Percentiles rank a stretch among this genome's conserved stretches.
These are phyloP conservation scores for Thymelicus acteon DNA, from an alignment of 2,888 invertebrate species.

Conservation along the genomic window DNA sequence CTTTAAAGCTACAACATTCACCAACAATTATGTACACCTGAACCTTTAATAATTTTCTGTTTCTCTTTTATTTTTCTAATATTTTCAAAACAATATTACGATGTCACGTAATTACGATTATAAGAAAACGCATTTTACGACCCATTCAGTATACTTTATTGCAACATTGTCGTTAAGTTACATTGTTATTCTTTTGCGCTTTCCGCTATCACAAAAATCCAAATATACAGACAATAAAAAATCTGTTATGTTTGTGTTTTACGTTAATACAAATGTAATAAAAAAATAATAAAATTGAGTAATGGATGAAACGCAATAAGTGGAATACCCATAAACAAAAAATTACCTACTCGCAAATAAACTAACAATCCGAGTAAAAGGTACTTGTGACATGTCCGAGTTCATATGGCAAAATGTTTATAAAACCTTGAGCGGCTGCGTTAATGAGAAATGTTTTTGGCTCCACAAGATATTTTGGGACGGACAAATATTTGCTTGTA, in stretches of 20 bases:
- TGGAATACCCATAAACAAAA: conserved; percentile 13
- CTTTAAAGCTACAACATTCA: too few relatives aligned
- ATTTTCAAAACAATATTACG: too few relatives aligned
- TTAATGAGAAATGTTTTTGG: conserved; percentile 46
- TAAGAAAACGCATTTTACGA: conserved; percentile 3
- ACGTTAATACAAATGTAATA: too few relatives aligned
- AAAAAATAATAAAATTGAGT: too few relatives aligned
- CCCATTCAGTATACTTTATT: neutral
- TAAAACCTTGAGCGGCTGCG: conserved; percentile 27
- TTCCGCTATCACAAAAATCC: neutral
- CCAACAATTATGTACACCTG: too few relatives aligned
- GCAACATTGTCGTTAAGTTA: neutral
- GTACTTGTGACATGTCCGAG: conserved; percentile 6
- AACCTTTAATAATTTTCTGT: too few relatives aligned
- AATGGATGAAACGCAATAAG: neutral
- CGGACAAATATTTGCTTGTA: conserved; percentile 46
- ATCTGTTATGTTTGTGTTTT: too few relatives aligned
- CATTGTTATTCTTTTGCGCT: conserved; percentile 2
- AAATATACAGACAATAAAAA: too few relatives aligned
- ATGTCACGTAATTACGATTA: neutral
- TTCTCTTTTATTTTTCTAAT: too few relatives aligned
- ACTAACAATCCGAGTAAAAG: neutral
- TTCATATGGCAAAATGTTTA: conserved; percentile 21
- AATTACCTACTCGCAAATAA: conserved; percentile 6
- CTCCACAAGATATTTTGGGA: conserved; percentile 42